phyloP scores from a whole-genome alignment of 2,113 vertebrate genomes.

The Micromys minutus region DNA sequence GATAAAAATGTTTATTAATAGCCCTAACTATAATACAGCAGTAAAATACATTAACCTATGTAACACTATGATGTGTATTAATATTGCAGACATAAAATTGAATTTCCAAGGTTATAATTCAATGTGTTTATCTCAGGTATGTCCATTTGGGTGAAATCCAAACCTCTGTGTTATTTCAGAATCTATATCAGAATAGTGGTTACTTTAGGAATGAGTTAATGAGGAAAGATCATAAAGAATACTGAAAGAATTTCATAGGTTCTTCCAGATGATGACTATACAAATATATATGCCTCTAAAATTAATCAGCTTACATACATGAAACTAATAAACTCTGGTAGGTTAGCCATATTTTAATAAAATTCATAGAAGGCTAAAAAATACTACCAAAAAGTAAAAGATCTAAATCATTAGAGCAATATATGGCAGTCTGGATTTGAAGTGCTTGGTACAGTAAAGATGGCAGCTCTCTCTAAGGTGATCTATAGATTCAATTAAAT shows the following conservation, averaged over 20 bases:
- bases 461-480: constrained; percentile 29
- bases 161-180: neutral
- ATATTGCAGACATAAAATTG: neutral
- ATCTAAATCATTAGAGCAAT: constrained; percentile 11
- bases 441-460: constrained; percentile 3
- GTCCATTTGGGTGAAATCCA: neutral
- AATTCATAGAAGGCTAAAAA: neutral
- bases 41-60: neutral
- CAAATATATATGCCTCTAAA: neutral
- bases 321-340: neutral
- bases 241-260: neutral
- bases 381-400: constrained; percentile 32
- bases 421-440: neutral
- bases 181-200: neutral
- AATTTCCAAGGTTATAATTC: neutral
- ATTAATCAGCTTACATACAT: neutral
- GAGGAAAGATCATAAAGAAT: neutral
- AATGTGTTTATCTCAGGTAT: neutral
- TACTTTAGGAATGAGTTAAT: neutral
- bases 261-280: neutral
- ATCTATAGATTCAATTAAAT: constrained; percentile 69
- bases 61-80: neutral
- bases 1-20: neutral
- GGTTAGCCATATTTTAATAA: constrained; percentile 24
- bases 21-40: neutral